Evolutionary conservation across 2,797 vertebrate species (phyloP).

Genomic region (Brachyalestes nurse): DNA sequence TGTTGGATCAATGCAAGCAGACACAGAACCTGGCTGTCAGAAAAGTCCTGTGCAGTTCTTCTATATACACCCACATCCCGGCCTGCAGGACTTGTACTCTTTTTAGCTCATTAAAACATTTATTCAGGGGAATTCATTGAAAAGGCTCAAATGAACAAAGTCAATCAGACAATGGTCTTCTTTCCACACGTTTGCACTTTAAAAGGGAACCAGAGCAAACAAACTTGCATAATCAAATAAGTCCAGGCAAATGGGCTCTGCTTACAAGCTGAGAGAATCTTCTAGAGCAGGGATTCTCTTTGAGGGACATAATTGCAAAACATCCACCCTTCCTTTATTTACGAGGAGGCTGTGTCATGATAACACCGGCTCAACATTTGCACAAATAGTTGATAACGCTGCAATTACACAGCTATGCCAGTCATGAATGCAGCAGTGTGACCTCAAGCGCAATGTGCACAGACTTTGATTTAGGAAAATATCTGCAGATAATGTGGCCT

Average conservation of each 20-base stretch:
- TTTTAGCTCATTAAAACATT: neutral
- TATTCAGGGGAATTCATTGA: neutral
- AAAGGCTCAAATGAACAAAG: neutral
- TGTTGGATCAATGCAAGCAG: neutral
- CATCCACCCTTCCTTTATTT: neutral
- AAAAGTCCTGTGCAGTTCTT: neutral
- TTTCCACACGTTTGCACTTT: neutral
- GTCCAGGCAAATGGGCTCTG: constrained; percentile 16
- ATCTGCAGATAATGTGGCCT: neutral
- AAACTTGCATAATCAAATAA: constrained; percentile 36
- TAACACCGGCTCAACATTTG: neutral
- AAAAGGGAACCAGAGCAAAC: neutral
- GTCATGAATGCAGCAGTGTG: neutral
- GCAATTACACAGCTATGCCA: neutral
- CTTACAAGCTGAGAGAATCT: neutral
- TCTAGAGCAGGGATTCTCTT: neutral
- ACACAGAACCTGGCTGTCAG: neutral
- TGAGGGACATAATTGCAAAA: neutral
- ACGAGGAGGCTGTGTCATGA: neutral
- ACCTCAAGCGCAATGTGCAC: neutral
- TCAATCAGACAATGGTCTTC: neutral
- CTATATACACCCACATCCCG: neutral
- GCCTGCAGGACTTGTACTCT: neutral
- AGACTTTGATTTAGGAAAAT: neutral
- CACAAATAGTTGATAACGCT: neutral